Evolutionary conservation across 2,888 invertebrate genomes (phyloP).

Genomic region (Leptothorax acervorum): DNA sequence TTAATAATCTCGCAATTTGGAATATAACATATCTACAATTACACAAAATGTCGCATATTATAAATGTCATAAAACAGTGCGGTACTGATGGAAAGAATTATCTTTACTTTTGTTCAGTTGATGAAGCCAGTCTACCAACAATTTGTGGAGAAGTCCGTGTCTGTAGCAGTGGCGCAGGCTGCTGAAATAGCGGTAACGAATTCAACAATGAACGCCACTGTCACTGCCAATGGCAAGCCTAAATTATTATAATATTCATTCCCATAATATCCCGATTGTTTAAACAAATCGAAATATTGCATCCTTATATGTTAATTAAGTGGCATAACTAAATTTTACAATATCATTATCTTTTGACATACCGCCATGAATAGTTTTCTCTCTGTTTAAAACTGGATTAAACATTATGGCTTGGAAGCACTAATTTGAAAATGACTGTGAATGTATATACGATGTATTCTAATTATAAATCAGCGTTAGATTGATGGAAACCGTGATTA

Average conservation of each 20-base stretch:
- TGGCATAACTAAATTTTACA: slow-evolving; percentile 72
- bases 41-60: background rate
- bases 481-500: slow-evolving; percentile 80
- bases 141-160: slow-evolving; percentile 93
- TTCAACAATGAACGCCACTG: slow-evolving; percentile 84
- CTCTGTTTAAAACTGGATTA: slow-evolving; percentile 59
- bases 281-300: slow-evolving; percentile 62
- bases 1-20: background rate
- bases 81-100: slow-evolving; percentile 41
- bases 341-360: slow-evolving; percentile 60
- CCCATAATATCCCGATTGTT: slow-evolving; percentile 63
- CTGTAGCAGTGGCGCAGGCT: slow-evolving; percentile 93
- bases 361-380: slow-evolving; percentile 66
- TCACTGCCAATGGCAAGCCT: slow-evolving; percentile 87
- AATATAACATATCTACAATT: background rate
- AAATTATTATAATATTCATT: slow-evolving; percentile 88
- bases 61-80: slow-evolving; percentile 1
- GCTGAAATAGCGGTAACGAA: slow-evolving; percentile 89
- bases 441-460: slow-evolving; percentile 83
- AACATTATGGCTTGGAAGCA: slow-evolving; percentile 54
- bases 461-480: slow-evolving; percentile 82
- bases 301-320: slow-evolving; percentile 68
- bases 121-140: slow-evolving; percentile 94
- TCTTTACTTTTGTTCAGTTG: slow-evolving; percentile 87
- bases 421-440: slow-evolving; percentile 73